Evolutionary conservation across 2,888 invertebrate species (phyloP), one percentile per base, ranked within the genome.

Genomic region (Scaptomyza tumidula): DNA sequence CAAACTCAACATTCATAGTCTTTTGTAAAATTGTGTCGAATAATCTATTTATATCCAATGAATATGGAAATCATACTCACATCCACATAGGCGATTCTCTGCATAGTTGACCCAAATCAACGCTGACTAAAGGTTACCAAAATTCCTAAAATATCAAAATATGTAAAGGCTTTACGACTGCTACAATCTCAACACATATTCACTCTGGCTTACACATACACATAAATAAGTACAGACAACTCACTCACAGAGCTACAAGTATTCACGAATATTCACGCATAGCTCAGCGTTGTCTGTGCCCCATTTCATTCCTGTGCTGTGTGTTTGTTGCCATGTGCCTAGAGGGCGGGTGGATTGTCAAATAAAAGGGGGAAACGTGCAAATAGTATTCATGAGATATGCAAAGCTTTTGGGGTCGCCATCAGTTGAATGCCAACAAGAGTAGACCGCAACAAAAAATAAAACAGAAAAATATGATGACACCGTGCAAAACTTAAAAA

Each of bases 371-470:
- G 48, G 11, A 46, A 19, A 35, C 39, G 35, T 46, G 66, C 62
- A 84, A 86, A 84, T 71, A 50, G 80, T 86, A 83, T 83, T 86
- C 82, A 86, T 86, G 82, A 62, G 68, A 88, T 88, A 77, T 88
- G 88, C 81, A 69, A 86, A 68, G 73, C 66, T 57, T 59, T 7
- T 55, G 39, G 62, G 27, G 29, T 39, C 52, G 56, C 55, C 67
- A 77, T 58, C 81, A 73, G 56, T 50, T 48, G 48, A 66, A 68
- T 71, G 81, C 61, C 61, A 73, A 52, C 58, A 56, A 56, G 41
- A 43, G 50, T 16, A 53, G 41, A 63, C 73, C 77, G 53, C 50
- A 50, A 7, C 83, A 67, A 48, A 71, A 58, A 76, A 67, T 64
- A 45, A 64, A 52, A 19, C 13, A 16, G 13, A 41, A 41, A 41